Evolutionary conservation across 2,797 vertebrate species (phyloP), one percentile per base, ranked within the genome.

Genomic region (Anguilla anguilla): DNA sequence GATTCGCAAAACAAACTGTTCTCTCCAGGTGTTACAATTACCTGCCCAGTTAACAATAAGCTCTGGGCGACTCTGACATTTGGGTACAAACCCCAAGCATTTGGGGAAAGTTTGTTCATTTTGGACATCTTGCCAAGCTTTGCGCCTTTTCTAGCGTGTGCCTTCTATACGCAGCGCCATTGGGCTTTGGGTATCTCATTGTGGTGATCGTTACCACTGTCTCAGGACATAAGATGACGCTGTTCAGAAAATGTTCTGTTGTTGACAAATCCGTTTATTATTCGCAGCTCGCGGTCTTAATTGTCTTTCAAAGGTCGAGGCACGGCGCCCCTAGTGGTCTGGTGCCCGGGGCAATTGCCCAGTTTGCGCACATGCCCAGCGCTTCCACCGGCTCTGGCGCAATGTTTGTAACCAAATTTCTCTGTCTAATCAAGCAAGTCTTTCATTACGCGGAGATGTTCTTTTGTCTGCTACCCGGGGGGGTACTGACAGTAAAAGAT

Each of bases 401-500:
- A 82, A 19, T 77, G 79, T 51, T n/a, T n/a, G 22, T 46, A 82
- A 49, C 43, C 43, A 82, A 51, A 82, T 79, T 79, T 19, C 39
- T 79, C 69, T 74, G 28, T 74, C 28, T 74, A 39, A 35, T 39
- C 28, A 77, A 69, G 19, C 7, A 79, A 79, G 39, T 79, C 35
- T 79, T 79, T 43, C 35, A 79, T 79, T 79, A 79, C 46, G 35
- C 15, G 39, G 35, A 79, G 0, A 39, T 79, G 28, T 46, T 82
- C 79, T 79, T 39, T 79, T 74, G 69, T 35, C 28, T 43, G 74
- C 19, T 28, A 82, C 46, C 43, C 28, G 43, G 22, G 39, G 39
- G 19, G 17, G 19, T 82, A 6, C 77, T 82, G 79, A n/a, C 79
- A 79, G 35, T 46, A 79, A 77, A 79, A 49, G 46, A 82, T 82